These are phyloP conservation scores for Bruchidius siliquastri DNA, from an alignment of 2,888 invertebrate genomes.

Conservation along the genomic window DNA sequence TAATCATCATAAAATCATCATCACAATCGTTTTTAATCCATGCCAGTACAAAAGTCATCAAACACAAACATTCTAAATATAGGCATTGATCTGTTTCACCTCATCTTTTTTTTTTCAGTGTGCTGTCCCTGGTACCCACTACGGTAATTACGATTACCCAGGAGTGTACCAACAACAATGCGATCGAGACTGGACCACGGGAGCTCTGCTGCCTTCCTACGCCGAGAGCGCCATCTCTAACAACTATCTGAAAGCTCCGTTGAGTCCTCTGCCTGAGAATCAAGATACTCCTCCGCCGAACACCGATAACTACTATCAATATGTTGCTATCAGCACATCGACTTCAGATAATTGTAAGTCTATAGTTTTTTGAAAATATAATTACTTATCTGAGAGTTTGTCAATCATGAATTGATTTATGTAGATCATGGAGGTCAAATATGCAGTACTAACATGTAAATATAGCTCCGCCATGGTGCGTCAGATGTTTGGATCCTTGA, in stretches of 20 bases:
- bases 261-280: slow-evolving; percentile 44
- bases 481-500: no score
- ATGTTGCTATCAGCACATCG: slow-evolving; percentile 37
- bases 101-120: slow-evolving; percentile 5
- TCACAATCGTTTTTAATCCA: no score
- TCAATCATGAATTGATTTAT: no score
- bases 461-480: no score
- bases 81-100: no score
- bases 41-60: no score
- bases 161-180: slow-evolving; percentile 40
- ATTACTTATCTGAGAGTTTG: no score
- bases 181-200: slow-evolving; percentile 39
- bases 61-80: no score
- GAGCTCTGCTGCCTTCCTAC: slow-evolving; percentile 36
- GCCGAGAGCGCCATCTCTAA: slow-evolving; percentile 34
- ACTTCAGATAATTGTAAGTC: slow-evolving; percentile 45
- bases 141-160: slow-evolving; percentile 42
- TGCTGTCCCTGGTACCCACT: slow-evolving; percentile 30
- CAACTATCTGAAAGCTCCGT: slow-evolving; percentile 43
- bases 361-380: no score
- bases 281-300: slow-evolving; percentile 42
- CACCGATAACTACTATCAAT: slow-evolving; percentile 42
- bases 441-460: no score
- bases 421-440: no score
- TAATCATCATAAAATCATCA: slow-evolving; percentile 14